Evolutionary conservation across 2,797 vertebrate species (phyloP), one percentile per base, ranked within the genome.

Genomic region (Clamator glandarius): DNA sequence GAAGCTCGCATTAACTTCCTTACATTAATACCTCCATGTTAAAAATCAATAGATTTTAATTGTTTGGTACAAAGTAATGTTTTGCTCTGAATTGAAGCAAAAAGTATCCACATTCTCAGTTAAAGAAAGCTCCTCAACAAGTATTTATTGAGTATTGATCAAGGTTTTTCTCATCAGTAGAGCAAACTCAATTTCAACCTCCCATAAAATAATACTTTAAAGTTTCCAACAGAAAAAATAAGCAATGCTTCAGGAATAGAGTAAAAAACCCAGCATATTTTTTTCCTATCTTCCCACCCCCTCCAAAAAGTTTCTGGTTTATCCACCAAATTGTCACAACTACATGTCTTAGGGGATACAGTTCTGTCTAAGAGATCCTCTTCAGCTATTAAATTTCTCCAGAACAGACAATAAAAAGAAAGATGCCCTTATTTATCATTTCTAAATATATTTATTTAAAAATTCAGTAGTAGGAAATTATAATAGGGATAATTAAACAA

Each of bases 1-100:
- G 46, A 46, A 72, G 39, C 48, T 69, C 85, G 62, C 80, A 48
- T 54, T 39, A 87, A 46, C 78, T 91, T 93, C 87, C 79, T 70
- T 57, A 18, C 75, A 74, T 94, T 93, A 96, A 91, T 77, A 61
- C 26, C 50, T 57, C 33, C 36, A 31, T 67, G 75, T 83, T 67
- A 63, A 87, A 94, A 92, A 85, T 80, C 84, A 68, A 92, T 89
- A 25, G n/a, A 68, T 89, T 92, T 91, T 96, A 92, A 89, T 94
- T 92, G 91, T n/a, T 81, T 36, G 5, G 39, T 39, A 26, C 82
- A 51, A 80, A 85, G 58, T 12, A 64, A 68, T 18, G 15, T 39
- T 87, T 79, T 50, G 36, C 4, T 89, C 78, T 83, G 75, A 90
- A 75, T 3, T 54, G 42, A 39, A 72, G 68, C 16, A 70, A 75